phyloP scores from a whole-genome alignment of 1,140 invertebrate species.

The Varroa destructor region DNA sequence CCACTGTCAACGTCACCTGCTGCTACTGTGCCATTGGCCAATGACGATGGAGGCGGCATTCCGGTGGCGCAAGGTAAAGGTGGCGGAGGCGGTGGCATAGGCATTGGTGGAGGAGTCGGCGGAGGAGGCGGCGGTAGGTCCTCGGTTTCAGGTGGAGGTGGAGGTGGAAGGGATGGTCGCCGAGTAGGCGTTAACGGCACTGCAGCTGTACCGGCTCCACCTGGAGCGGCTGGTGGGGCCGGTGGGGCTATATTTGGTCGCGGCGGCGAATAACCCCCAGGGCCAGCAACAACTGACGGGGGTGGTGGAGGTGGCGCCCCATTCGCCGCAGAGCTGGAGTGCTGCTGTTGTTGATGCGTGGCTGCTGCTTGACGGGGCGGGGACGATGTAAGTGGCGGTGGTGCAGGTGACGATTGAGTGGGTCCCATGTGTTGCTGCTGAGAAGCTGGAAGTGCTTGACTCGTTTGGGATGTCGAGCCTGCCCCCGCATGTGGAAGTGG shows the following conservation, averaged over 20 bases:
- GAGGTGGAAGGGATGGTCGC: constrained; percentile 46
- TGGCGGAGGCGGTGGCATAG: constrained; percentile 46
- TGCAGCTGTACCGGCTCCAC: constrained; percentile 44
- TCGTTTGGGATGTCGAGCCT: not conserved
- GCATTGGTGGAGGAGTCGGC: constrained; percentile 38
- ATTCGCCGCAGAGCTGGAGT: constrained; percentile 3
- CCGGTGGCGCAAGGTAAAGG: constrained; percentile 36
- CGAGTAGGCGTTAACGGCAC: constrained; percentile 46
- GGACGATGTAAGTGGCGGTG: constrained; percentile 28
- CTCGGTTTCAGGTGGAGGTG: constrained; percentile 34
- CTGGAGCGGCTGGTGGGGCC: constrained; percentile 44
- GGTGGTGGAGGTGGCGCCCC: constrained; percentile 36
- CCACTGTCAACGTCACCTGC: constrained; percentile 25
- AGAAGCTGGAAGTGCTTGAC: not conserved
- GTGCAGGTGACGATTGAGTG: constrained; percentile 26
- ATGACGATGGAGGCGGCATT: constrained; percentile 41
- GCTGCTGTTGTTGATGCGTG: constrained; percentile 10
- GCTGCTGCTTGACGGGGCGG: constrained; percentile 25
- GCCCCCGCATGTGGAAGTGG: too few species aligned
- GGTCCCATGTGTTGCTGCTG: constrained; percentile 31
- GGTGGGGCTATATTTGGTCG: constrained; percentile 38
- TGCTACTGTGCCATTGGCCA: constrained; percentile 40
- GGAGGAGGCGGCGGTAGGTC: constrained; percentile 36
- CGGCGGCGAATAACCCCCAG: constrained; percentile 48
- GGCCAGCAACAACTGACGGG: constrained; percentile 30